These are phyloP conservation scores for Procavia capensis DNA, from an alignment of 2,113 vertebrate species.

Conservation along the genomic window DNA sequence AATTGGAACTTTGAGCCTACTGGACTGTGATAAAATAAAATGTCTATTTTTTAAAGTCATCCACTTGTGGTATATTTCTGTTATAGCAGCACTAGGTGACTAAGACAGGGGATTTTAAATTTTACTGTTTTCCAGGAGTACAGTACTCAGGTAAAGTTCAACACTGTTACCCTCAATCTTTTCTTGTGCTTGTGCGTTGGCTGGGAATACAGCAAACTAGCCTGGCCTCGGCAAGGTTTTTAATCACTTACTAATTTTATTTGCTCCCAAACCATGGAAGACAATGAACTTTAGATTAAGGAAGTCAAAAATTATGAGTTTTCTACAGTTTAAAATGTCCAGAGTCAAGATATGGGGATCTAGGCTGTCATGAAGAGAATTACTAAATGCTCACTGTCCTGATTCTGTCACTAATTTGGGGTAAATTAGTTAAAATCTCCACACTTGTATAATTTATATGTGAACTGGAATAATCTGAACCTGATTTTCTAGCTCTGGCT, in stretches of 20 bases:
- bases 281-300: neutral
- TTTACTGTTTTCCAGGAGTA: neutral
- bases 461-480: neutral
- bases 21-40: too few species aligned
- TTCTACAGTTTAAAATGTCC: neutral
- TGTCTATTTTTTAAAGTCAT: too few species aligned
- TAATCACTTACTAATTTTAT: neutral
- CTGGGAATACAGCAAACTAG: neutral
- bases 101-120: neutral
- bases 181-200: neutral
- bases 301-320: neutral
- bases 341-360: neutral
- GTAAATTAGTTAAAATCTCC: neutral
- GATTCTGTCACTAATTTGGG: neutral
- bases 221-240: neutral
- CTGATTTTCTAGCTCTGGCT: neutral
- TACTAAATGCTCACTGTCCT: neutral
- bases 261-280: neutral
- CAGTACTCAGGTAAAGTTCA: neutral
- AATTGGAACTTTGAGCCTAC: too few species aligned
- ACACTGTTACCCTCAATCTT: neutral
- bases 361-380: neutral
- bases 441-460: neutral
- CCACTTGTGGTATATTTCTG: too few species aligned
- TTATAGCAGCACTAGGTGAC: too few species aligned